Evolutionary conservation across 2,113 vertebrate genomes (phyloP).

Genomic region (Callopanchax toddi): DNA sequence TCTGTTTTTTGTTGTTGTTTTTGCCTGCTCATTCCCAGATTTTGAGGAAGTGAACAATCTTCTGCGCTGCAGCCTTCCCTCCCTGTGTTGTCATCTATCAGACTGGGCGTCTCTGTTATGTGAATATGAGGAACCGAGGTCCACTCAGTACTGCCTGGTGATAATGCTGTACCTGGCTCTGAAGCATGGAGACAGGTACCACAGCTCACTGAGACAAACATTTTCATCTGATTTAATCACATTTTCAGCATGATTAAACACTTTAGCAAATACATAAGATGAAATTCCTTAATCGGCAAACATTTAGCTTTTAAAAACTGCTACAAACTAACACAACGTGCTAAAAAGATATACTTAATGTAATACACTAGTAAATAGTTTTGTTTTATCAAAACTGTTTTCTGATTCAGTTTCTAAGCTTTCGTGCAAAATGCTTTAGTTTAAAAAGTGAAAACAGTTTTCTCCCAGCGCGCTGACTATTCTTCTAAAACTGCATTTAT

Average conservation of each 20-base stretch:
- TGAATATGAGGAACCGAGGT: constrained; percentile 76
- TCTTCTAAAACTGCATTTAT: not conserved
- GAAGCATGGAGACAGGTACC: constrained; percentile 86
- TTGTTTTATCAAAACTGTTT: too few species aligned
- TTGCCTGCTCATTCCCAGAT: constrained; percentile 52
- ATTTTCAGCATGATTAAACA: constrained; percentile 4
- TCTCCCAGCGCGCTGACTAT: not conserved
- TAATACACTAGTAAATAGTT: too few species aligned
- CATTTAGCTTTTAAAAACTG: too few species aligned
- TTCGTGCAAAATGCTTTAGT: constrained; percentile 3
- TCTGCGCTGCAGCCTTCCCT: constrained; percentile 81
- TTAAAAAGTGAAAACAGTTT: not conserved
- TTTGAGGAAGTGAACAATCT: constrained; percentile 79
- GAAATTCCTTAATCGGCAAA: not conserved
- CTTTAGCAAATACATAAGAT: not conserved
- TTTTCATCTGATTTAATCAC: not conserved
- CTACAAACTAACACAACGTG: too few species aligned
- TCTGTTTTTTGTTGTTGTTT: constrained; percentile 1
- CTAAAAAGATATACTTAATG: too few species aligned
- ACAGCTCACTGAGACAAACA: not conserved
- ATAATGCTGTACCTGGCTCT: constrained; percentile 84
- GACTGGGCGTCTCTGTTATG: constrained; percentile 85
- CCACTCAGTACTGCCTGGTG: constrained; percentile 84
- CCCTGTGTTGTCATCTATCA: constrained; percentile 80
- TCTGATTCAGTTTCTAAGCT: too few species aligned